Conservation (phyloP, 1,140 invertebrate species). For the Drosophila tropicalis region DNA sequence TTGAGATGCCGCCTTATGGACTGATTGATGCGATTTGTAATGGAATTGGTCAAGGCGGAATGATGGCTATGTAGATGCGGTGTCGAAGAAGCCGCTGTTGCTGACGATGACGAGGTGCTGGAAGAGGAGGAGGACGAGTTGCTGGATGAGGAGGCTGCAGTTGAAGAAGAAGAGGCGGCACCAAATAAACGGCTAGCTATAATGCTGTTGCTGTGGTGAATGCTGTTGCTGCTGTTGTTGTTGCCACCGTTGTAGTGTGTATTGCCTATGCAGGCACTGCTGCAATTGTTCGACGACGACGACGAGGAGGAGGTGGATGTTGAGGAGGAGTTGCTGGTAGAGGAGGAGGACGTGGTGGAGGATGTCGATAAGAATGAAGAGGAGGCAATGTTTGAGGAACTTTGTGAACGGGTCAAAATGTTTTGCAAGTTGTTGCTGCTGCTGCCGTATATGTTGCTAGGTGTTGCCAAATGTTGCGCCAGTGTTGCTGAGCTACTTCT, state of each 20-base stretch:
- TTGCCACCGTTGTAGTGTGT: conserved; percentile 73
- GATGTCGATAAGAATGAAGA: conserved; percentile 46
- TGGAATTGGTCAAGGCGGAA: conserved; percentile 79
- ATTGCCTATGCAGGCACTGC: conserved; percentile 73
- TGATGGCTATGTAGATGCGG: conserved; percentile 76
- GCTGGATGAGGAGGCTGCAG: conserved; percentile 33
- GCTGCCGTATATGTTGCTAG: conserved; percentile 69
- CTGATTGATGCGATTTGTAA: conserved; percentile 81
- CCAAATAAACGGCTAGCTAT: conserved; percentile 72
- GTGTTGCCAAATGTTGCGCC: conserved; percentile 79
- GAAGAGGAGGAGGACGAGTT: conserved; percentile 22
- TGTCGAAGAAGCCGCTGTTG: conserved; percentile 43
- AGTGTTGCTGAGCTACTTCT: conserved; percentile 76
- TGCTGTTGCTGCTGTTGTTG: conserved; percentile 40
- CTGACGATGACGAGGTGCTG: not conserved
- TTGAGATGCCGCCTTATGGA: conserved; percentile 79
- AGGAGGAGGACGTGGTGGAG: conserved; percentile 24
- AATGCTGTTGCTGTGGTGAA: conserved; percentile 61
- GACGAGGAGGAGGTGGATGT: conserved; percentile 35
- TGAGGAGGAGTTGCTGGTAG: conserved; percentile 22
- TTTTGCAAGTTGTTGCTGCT: conserved; percentile 72
- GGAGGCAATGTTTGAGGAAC: conserved; percentile 56
- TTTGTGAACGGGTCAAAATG: conserved; percentile 76
- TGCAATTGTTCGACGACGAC: conserved; percentile 62
- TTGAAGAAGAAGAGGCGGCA: conserved; percentile 58